These are phyloP conservation scores for Onychomys leucogaster DNA, from an alignment of 2,797 vertebrate species.

Conservation along the genomic window DNA sequence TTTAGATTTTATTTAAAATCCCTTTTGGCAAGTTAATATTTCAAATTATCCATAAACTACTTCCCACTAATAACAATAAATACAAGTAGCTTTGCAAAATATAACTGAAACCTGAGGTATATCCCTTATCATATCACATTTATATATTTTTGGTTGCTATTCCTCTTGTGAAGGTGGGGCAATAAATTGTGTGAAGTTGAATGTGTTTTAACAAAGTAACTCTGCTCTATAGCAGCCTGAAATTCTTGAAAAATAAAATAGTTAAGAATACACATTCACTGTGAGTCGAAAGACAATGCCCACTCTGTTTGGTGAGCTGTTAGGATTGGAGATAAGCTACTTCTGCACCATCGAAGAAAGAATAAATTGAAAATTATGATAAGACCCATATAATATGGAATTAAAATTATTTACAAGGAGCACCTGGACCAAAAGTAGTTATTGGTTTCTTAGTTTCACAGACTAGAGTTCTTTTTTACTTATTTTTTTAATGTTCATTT, in stretches of 20 bases:
- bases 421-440: not conserved
- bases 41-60: not conserved
- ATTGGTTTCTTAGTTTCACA: not conserved
- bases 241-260: not conserved
- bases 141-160: not conserved
- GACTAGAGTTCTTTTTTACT: not conserved
- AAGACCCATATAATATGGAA: not conserved
- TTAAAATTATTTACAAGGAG: constrained; percentile 5
- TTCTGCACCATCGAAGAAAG: not conserved
- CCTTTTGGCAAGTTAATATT: not conserved
- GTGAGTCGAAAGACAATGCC: not conserved
- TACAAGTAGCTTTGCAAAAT: not conserved
- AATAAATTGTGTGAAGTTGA: not conserved
- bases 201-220: not conserved
- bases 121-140: not conserved
- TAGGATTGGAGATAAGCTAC: not conserved
- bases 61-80: not conserved
- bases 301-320: not conserved
- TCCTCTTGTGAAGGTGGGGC: not conserved
- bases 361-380: not conserved
- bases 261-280: not conserved
- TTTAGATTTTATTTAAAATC: not conserved
- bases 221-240: not conserved
- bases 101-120: not conserved
- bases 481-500: not conserved